Evolutionary conservation across 2,797 vertebrate species (phyloP).

Genomic region (Sebastes steindachneri): DNA sequence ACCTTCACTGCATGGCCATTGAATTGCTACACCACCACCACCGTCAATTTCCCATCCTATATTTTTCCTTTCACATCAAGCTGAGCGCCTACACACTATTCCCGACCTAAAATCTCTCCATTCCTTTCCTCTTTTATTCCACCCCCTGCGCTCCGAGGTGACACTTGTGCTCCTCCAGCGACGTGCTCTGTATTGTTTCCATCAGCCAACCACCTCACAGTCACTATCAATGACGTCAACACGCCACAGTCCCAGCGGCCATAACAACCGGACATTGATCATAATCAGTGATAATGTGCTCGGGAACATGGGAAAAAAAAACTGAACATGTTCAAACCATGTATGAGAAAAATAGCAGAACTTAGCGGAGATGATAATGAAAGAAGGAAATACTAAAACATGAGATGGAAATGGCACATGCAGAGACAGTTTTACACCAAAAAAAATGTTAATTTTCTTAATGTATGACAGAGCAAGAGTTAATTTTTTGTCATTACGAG

Average conservation of each 20-base stretch:
- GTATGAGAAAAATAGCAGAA: neutral
- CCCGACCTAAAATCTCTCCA: neutral
- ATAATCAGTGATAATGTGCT: slow-evolving; percentile 24
- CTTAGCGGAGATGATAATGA: neutral
- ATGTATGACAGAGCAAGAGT: slow-evolving; percentile 6
- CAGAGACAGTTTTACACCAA: neutral
- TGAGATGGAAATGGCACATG: neutral
- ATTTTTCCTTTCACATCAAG: slow-evolving; percentile 5
- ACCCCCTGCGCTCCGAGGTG: slow-evolving; percentile 27
- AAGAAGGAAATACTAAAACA: neutral
- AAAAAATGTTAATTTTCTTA: neutral
- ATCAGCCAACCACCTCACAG: slow-evolving; percentile 52
- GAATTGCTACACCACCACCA: neutral
- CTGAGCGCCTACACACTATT: neutral
- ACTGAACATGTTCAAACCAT: neutral
- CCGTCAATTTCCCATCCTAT: slow-evolving; percentile 3
- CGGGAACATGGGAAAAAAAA: neutral
- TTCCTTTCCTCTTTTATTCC: neutral
- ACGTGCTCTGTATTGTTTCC: slow-evolving; percentile 47
- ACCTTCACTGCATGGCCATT: slow-evolving; percentile 7
- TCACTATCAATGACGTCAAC: slow-evolving; percentile 57
- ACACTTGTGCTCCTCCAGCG: slow-evolving; percentile 35
- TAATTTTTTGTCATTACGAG: slow-evolving; percentile 7
- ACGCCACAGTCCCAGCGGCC: slow-evolving; percentile 27
- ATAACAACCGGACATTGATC: slow-evolving; percentile 52